Conservation (phyloP, 2,888 invertebrate genomes). For the Salpingus planirostris region DNA sequence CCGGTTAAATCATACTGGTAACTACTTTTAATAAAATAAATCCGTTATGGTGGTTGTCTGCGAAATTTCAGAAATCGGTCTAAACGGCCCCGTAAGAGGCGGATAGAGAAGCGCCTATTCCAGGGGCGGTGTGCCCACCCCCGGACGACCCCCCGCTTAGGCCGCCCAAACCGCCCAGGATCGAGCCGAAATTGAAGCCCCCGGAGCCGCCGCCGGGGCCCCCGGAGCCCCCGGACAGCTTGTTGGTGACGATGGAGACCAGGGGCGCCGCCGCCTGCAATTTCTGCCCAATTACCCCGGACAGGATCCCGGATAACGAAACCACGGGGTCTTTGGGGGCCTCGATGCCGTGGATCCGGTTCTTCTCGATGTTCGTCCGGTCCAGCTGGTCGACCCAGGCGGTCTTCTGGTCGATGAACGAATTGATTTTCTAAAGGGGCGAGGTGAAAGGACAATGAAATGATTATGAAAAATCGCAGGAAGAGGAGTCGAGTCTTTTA, state of each 20-base stretch:
- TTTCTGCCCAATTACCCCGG: constrained; percentile 62
- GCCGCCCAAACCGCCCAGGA: no score
- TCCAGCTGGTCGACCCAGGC: constrained; percentile 61
- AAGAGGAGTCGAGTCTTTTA: no score
- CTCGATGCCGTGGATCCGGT: constrained; percentile 65
- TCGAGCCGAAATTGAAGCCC: constrained; percentile 49
- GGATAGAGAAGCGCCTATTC: no score
- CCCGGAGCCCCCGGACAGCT: constrained; percentile 48
- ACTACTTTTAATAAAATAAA: no score
- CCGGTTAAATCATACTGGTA: no score
- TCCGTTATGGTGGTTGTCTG: background rate
- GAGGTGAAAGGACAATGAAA: constrained; percentile 3
- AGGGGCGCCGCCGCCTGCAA: constrained; percentile 44
- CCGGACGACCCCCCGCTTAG: constrained; percentile 27
- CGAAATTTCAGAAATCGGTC: background rate
- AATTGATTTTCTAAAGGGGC: constrained; percentile 64
- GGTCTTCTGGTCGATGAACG: constrained; percentile 72
- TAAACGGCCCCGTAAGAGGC: no score
- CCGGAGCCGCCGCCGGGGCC: constrained; percentile 38
- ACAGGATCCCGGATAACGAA: constrained; percentile 56
- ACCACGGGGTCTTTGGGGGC: constrained; percentile 44
- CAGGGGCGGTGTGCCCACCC: constrained; percentile 8
- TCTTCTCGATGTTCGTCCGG: constrained; percentile 64
- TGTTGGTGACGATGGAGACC: constrained; percentile 58
- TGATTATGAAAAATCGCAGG: constrained; percentile 3